Conservation (phyloP, 2,888 invertebrate genomes). For the Drosophila mulleri region DNA sequence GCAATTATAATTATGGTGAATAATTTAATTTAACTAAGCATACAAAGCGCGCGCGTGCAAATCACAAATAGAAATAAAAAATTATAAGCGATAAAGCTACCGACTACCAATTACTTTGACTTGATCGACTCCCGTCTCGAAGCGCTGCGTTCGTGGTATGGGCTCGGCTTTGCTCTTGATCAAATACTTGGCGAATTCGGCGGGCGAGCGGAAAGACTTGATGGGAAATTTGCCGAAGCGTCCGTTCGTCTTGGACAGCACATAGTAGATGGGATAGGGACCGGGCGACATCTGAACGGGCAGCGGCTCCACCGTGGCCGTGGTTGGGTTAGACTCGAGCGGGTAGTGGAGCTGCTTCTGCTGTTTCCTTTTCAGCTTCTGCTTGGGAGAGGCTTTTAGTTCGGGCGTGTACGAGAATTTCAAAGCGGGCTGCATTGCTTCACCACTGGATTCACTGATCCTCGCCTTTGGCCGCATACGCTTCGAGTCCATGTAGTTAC, state of each 20-base stretch:
- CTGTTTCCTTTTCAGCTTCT: conserved; percentile 66
- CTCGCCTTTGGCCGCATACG: conserved; percentile 59
- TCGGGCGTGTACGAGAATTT: conserved; percentile 57
- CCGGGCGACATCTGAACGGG: conserved; percentile 80
- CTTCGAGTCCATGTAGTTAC: conserved; percentile 68
- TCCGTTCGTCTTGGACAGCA: conserved; percentile 82
- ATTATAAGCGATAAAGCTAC: conserved; percentile 52
- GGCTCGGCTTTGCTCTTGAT: conserved; percentile 75
- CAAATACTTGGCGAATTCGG: conserved; percentile 81
- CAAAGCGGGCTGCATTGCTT: conserved; percentile 67
- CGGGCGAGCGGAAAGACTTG: conserved; percentile 77
- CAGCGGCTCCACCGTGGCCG: conserved; percentile 56
- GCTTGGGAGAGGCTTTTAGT: conserved; percentile 73
- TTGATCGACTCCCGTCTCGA: conserved; percentile 43
- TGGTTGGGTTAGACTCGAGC: conserved; percentile 51
- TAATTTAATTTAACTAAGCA: conserved; percentile 58
- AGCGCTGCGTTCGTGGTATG: conserved; percentile 53
- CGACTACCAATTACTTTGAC: conserved; percentile 14
- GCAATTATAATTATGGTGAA: conserved; percentile 59
- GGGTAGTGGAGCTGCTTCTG: conserved; percentile 79
- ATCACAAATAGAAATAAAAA: conserved; percentile 59
- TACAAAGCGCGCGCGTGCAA: conserved; percentile 49
- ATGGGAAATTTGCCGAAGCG: conserved; percentile 83
- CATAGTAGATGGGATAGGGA: conserved; percentile 83
- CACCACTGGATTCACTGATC: conserved; percentile 25